These are phyloP conservation scores for Acromyrmex heyeri DNA, from an alignment of 1,140 invertebrate genomes.

Conservation along the genomic window DNA sequence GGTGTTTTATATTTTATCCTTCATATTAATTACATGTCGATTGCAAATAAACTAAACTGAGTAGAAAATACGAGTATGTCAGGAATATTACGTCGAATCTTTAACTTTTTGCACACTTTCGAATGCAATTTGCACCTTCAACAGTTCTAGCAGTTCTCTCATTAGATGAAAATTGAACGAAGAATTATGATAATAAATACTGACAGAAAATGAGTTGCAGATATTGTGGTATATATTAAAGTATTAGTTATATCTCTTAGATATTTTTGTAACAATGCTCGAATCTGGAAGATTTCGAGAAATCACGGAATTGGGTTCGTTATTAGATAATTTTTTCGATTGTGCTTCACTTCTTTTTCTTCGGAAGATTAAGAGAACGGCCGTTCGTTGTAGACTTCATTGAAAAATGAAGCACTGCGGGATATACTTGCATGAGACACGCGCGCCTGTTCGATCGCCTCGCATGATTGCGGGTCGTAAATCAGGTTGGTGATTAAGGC, in stretches of 20 bases:
- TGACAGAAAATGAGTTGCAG: background rate
- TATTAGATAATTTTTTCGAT: constrained; percentile 34
- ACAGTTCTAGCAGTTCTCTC: too few relatives aligned
- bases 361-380: constrained; percentile 47
- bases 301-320: constrained; percentile 4
- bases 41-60: background rate
- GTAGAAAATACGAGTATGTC: background rate
- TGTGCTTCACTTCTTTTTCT: background rate
- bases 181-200: too few relatives aligned
- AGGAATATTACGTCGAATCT: background rate
- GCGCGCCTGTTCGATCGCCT: constrained; percentile 56
- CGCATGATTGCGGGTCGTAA: constrained; percentile 67
- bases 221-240: too few relatives aligned
- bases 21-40: background rate
- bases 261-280: background rate
- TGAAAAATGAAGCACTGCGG: constrained; percentile 68
- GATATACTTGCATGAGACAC: constrained; percentile 56
- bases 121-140: background rate
- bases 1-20: constrained; percentile 40
- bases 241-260: background rate
- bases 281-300: background rate
- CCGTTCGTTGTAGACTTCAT: constrained; percentile 56
- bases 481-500: constrained; percentile 72
- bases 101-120: background rate
- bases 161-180: background rate